Conservation (phyloP, 2,888 invertebrate species). For the Cinara cedri region DNA sequence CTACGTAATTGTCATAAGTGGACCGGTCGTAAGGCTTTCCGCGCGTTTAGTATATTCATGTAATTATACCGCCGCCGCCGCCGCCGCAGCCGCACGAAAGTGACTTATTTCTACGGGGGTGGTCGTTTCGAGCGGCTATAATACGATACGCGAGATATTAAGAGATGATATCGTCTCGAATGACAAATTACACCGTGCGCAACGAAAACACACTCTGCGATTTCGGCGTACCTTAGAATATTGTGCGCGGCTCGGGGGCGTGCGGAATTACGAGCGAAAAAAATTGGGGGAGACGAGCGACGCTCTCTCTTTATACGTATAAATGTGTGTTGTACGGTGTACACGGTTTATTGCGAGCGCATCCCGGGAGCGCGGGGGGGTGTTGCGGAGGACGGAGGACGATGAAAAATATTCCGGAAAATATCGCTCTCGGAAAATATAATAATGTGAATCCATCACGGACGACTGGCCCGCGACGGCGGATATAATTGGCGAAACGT, state of each 20-base stretch:
- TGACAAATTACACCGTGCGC: conserved; percentile 40
- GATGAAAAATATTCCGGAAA: conserved; percentile 56
- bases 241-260: too few species aligned
- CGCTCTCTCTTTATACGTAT: too few species aligned
- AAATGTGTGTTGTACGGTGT: neutral
- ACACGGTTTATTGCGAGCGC: neutral
- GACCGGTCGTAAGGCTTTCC: too few species aligned
- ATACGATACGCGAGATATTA: too few species aligned
- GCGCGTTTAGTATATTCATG: too few species aligned
- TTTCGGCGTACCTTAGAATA: conserved; percentile 22
- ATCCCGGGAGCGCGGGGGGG: too few species aligned
- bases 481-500: conserved; percentile 57
- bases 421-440: conserved; percentile 51
- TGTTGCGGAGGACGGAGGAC: neutral
- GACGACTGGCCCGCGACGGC: conserved; percentile 51
- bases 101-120: too few species aligned
- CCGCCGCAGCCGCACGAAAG: too few species aligned
- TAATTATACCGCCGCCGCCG: too few species aligned
- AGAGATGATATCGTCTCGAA: neutral
- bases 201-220: conserved; percentile 46
- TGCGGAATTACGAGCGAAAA: neutral
- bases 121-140: too few species aligned
- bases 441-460: conserved; percentile 55
- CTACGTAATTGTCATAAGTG: too few species aligned
- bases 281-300: neutral